phyloP scores from a whole-genome alignment of 1,140 invertebrate genomes.

The Drosophila malerkotliana region DNA sequence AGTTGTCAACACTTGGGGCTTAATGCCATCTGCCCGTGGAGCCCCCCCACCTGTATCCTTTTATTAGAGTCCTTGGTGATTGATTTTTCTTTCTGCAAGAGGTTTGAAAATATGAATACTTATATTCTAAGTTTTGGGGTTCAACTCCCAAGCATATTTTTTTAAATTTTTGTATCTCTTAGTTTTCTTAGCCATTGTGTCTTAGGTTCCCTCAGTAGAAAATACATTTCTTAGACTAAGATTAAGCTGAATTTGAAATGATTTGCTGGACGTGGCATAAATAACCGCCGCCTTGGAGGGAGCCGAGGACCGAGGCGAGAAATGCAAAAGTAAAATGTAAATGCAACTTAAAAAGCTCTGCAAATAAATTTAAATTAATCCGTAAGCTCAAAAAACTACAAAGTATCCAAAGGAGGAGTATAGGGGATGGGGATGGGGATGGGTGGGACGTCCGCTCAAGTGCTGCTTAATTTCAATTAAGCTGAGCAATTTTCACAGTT shows the following conservation, averaged over 20 bases:
- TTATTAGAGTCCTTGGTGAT: constrained; percentile 30
- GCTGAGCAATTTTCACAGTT: constrained; percentile 67
- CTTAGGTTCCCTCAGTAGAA: neutral
- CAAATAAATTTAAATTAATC: constrained; percentile 65
- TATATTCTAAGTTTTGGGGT: too few relatives aligned
- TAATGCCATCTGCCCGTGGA: constrained; percentile 9
- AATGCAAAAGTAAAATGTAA: constrained; percentile 47
- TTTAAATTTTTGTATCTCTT: too few relatives aligned
- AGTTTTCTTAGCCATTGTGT: neutral
- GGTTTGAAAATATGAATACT: too few relatives aligned
- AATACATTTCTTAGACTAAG: constrained; percentile 28
- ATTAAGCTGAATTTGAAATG: constrained; percentile 59
- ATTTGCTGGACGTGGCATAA: constrained; percentile 48
- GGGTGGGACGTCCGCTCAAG: constrained; percentile 24
- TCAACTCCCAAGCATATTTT: too few relatives aligned
- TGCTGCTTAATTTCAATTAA: constrained; percentile 68
- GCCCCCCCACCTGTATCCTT: neutral
- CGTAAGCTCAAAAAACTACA: constrained; percentile 46
- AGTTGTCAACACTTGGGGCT: constrained; percentile 60
- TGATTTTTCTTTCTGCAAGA: neutral
- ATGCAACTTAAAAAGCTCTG: constrained; percentile 50
- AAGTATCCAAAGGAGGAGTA: constrained; percentile 22
- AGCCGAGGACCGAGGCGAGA: neutral
- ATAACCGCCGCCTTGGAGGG: constrained; percentile 21
- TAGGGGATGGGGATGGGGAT: neutral